A percentile compares a stretch with the other conserved stretches of the same genome.
Evolutionary conservation across 2,888 invertebrate genomes (phyloP).

Genomic region (Polyommatus icarus): DNA sequence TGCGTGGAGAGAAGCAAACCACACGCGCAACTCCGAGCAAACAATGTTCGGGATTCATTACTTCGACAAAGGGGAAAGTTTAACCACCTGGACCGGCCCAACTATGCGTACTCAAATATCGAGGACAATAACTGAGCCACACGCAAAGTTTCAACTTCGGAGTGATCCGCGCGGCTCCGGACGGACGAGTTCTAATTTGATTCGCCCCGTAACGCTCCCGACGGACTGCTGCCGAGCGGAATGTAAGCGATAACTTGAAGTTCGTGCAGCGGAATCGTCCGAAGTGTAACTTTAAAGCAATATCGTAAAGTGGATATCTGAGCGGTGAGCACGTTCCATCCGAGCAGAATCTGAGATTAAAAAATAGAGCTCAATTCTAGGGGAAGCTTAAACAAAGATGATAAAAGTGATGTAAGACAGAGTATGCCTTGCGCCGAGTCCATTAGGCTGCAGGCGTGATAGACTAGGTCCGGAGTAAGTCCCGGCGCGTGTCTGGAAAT

Average conservation of each 20-base stretch:
- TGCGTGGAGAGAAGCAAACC: slow-evolving; percentile 41
- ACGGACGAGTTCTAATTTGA: slow-evolving; percentile 12
- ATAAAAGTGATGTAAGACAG: slow-evolving; percentile 5
- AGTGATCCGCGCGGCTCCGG: background rate
- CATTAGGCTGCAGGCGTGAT: slow-evolving; percentile 28
- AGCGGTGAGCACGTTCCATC: background rate
- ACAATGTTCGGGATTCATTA: slow-evolving; percentile 48
- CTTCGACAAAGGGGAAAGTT: slow-evolving; percentile 48
- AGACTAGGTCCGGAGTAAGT: slow-evolving; percentile 41
- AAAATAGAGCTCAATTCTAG: background rate
- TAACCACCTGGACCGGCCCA: slow-evolving; percentile 43
- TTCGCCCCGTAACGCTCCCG: background rate
- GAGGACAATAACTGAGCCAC: slow-evolving; percentile 38
- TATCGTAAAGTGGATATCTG: background rate
- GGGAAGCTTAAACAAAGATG: background rate
- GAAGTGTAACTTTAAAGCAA: background rate
- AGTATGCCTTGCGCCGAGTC: background rate
- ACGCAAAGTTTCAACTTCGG: slow-evolving; percentile 34
- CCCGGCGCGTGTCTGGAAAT: slow-evolving; percentile 43
- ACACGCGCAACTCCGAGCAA: slow-evolving; percentile 40
- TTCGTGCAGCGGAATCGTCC: too few relatives aligned
- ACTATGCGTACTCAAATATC: slow-evolving; percentile 43
- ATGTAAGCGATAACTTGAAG: background rate
- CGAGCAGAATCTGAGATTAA: background rate
- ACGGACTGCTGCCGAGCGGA: background rate